phyloP scores from a whole-genome alignment of 2,113 vertebrate genomes.

The Coturnix japonica region DNA sequence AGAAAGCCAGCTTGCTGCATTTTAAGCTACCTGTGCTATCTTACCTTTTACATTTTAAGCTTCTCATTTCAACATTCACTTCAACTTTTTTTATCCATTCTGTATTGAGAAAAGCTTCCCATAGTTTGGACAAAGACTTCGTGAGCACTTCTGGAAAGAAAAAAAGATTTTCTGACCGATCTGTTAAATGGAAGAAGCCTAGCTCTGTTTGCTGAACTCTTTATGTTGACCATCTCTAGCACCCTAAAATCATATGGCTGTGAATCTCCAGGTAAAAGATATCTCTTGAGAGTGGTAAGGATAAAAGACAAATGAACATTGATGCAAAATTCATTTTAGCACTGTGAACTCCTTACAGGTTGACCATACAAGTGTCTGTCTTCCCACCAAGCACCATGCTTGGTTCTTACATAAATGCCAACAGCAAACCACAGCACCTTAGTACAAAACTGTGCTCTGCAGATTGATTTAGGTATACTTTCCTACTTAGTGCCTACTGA shows the following conservation, averaged over 20 bases:
- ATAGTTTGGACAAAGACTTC: not conserved
- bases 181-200: not conserved
- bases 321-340: not conserved
- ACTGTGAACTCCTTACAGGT: not conserved
- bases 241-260: not conserved
- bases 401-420: not conserved
- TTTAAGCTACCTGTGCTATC: not conserved
- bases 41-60: not conserved
- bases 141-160: not conserved
- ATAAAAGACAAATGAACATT: not conserved
- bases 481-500: not conserved
- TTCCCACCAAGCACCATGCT: not conserved
- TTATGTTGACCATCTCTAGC: not conserved
- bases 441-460: not conserved
- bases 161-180: not conserved
- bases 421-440: not conserved
- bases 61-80: not conserved
- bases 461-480: accelerated
- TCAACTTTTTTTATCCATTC: not conserved
- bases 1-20: not conserved
- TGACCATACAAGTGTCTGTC: not conserved
- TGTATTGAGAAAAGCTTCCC: not conserved
- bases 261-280: not conserved
- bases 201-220: not conserved
- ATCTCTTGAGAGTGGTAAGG: not conserved